Evolutionary conservation across 2,113 vertebrate species (phyloP).

Genomic region (Apaloderma vittatum): DNA sequence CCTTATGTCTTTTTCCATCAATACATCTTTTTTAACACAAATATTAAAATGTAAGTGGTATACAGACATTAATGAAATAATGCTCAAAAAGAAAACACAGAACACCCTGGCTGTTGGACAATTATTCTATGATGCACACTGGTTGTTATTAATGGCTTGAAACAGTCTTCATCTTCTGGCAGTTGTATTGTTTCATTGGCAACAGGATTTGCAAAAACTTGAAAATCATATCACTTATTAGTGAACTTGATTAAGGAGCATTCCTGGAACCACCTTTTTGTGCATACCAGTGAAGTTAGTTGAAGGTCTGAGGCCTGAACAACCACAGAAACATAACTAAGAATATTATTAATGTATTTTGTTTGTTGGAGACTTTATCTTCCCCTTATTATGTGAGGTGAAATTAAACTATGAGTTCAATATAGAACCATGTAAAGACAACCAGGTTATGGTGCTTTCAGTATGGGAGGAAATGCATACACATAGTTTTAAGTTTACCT

Average conservation of each 20-base stretch:
- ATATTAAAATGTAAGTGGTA: not conserved
- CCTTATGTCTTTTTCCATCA: not conserved
- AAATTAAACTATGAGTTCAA: not conserved
- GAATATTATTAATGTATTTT: not conserved
- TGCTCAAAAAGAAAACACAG: slow-evolving; percentile 61
- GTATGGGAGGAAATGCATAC: not conserved
- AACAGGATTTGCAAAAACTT: slow-evolving; percentile 40
- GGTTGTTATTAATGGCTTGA: slow-evolving; percentile 72
- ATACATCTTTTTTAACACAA: not conserved
- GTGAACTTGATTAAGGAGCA: not conserved
- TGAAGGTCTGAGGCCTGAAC: not conserved
- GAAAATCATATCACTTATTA: slow-evolving; percentile 1
- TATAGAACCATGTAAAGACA: not conserved
- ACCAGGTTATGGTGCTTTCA: not conserved
- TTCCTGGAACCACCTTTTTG: not conserved
- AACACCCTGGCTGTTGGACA: not conserved
- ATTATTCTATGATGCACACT: not conserved
- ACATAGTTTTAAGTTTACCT: not conserved
- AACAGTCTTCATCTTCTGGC: not conserved
- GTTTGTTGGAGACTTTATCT: not conserved
- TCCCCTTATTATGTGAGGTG: not conserved
- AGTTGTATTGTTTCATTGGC: not conserved
- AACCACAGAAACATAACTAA: not conserved
- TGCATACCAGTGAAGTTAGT: not conserved
- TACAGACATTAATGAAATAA: slow-evolving; percentile 7